These are phyloP conservation scores for Manis javanica DNA, from an alignment of 2,797 vertebrate genomes.

Conservation along the genomic window DNA sequence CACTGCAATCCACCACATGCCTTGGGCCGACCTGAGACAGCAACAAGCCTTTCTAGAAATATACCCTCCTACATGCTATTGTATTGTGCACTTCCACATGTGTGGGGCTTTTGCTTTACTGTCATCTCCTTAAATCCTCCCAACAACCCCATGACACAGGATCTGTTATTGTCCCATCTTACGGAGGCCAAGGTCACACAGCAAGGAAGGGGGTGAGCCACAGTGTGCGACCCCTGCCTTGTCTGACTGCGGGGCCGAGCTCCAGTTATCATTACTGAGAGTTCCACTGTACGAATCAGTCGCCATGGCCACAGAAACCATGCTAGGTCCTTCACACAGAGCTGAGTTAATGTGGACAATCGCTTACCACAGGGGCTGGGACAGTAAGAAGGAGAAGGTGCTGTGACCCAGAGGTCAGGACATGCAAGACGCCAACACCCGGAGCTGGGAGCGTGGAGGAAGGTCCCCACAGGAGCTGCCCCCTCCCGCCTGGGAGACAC, in stretches of 20 bases:
- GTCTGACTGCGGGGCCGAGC: neutral
- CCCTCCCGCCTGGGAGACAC: neutral
- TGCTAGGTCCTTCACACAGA: neutral
- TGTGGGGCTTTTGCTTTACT: neutral
- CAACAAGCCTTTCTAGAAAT: neutral
- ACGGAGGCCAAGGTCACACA: neutral
- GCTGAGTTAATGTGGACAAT: neutral
- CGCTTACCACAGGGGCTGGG: no score
- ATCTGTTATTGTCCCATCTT: neutral
- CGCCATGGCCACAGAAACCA: neutral
- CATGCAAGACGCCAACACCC: neutral
- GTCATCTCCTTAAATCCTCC: neutral
- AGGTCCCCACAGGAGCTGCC: no score
- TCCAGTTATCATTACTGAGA: neutral
- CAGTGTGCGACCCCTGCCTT: neutral
- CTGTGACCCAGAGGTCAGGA: neutral
- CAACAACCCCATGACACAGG: neutral
- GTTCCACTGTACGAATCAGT: neutral
- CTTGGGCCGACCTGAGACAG: neutral
- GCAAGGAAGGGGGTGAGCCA: neutral
- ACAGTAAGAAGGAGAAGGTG: neutral
- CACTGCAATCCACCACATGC: neutral
- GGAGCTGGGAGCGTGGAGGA: neutral
- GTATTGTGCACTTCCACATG: neutral
- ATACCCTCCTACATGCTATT: rapidly evolving